Evolutionary conservation across 2,797 vertebrate species (phyloP).

Genomic region (Rhynchonycteris naso): DNA sequence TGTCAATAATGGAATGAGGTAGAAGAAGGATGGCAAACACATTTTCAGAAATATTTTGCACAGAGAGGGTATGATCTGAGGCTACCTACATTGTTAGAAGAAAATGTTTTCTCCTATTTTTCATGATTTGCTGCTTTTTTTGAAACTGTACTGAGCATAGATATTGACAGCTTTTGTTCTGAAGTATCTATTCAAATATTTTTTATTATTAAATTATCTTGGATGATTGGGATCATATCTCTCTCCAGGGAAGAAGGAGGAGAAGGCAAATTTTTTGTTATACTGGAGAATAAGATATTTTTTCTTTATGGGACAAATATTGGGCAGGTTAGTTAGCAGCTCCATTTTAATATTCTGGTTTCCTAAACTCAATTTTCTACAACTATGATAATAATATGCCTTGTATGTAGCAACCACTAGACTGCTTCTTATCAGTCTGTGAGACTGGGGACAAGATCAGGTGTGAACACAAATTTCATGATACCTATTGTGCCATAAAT

Average conservation of each 20-base stretch:
- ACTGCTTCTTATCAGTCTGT: not conserved
- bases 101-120: not conserved
- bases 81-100: not conserved
- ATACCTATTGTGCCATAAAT: not conserved
- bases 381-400: not conserved
- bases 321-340: not conserved
- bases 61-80: not conserved
- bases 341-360: not conserved
- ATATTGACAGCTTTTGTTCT: not conserved
- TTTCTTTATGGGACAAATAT: not conserved
- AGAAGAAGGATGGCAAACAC: not conserved
- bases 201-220: not conserved
- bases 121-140: not conserved
- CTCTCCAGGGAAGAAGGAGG: not conserved
- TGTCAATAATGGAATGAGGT: not conserved
- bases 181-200: not conserved
- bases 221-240: not conserved
- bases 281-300: not conserved
- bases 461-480: not conserved
- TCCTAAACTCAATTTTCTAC: not conserved
- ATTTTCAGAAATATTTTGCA: not conserved
- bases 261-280: not conserved
- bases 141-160: not conserved
- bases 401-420: not conserved
- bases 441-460: not conserved